Evolutionary conservation across 2,113 vertebrate genomes (phyloP).

Genomic region (Cebus imitator): DNA sequence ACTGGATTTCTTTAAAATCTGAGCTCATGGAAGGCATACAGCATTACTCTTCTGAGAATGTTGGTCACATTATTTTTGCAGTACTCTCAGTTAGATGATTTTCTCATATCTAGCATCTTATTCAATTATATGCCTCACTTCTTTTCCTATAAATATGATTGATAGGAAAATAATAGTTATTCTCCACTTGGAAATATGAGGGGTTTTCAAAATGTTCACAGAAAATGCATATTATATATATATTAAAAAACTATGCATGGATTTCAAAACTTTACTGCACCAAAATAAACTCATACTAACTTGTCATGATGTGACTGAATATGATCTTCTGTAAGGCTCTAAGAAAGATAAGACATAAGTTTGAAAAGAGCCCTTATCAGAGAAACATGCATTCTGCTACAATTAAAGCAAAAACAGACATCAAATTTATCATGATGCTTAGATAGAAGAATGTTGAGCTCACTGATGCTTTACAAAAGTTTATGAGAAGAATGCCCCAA

Average conservation of each 20-base stretch:
- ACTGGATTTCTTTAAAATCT: constrained; percentile 49
- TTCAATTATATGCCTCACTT: constrained; percentile 61
- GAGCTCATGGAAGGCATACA: constrained; percentile 48
- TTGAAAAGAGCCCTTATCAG: neutral
- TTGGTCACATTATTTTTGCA: neutral
- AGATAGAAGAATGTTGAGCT: neutral
- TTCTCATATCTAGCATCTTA: constrained; percentile 42
- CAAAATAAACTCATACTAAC: neutral
- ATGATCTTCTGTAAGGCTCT: neutral
- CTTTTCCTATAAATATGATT: constrained; percentile 50
- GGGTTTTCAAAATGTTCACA: neutral
- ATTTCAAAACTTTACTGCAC: neutral
- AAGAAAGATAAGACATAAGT: neutral
- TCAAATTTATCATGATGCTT: neutral
- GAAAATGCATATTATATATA: neutral
- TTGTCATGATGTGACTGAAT: neutral
- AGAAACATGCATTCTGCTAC: neutral
- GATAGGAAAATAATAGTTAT: neutral
- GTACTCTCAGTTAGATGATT: neutral
- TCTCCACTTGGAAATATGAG: neutral
- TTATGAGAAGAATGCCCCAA: neutral
- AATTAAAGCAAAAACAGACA: neutral
- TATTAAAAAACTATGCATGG: neutral
- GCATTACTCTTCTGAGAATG: neutral
- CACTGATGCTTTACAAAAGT: neutral